A percentile compares a stretch with the other conserved stretches of the same genome.
These are phyloP conservation scores for Drosophila fuyamai DNA, from an alignment of 1,140 invertebrate genomes.

Conservation along the genomic window DNA sequence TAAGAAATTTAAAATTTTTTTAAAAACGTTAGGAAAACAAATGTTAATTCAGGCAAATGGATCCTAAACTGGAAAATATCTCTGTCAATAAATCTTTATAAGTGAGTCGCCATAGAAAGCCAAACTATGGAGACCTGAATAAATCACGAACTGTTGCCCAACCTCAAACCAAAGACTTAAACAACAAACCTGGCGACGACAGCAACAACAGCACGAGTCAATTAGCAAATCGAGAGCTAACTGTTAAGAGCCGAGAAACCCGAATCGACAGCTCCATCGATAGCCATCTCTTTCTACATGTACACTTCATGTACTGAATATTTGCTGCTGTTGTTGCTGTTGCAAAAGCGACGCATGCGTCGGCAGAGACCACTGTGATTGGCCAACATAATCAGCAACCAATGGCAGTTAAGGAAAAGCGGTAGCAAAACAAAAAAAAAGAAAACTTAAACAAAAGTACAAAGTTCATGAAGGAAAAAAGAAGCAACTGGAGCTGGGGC, in stretches of 20 bases:
- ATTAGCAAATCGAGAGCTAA: constrained; percentile 63
- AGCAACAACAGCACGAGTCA: constrained; percentile 29
- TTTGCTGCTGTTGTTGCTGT: constrained; percentile 1
- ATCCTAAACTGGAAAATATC: too few species aligned
- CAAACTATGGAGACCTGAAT: not conserved
- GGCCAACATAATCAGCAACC: constrained; percentile 36
- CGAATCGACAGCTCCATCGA: constrained; percentile 44
- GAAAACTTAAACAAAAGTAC: constrained; percentile 10
- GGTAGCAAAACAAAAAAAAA: constrained; percentile 8
- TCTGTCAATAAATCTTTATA: too few species aligned
- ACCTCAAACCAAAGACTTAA: constrained; percentile 80
- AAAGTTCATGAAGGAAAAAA: not conserved
- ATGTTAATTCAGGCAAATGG: too few species aligned
- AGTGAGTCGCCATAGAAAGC: too few species aligned
- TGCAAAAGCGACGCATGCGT: constrained; percentile 59
- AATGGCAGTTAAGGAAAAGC: constrained; percentile 33
- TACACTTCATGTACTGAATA: constrained; percentile 17
- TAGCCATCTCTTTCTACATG: constrained; percentile 38
- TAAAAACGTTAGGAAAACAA: too few species aligned
- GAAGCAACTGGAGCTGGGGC: not conserved
- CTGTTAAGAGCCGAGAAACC: constrained; percentile 27
- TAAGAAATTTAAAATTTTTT: too few species aligned
- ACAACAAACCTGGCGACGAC: constrained; percentile 56
- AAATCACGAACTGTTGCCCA: constrained; percentile 12
- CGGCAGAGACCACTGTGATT: constrained; percentile 47